Base-by-base conservation (phyloP, 2,113 vertebrate species). In the Deroptyus accipitrinus region DNA sequence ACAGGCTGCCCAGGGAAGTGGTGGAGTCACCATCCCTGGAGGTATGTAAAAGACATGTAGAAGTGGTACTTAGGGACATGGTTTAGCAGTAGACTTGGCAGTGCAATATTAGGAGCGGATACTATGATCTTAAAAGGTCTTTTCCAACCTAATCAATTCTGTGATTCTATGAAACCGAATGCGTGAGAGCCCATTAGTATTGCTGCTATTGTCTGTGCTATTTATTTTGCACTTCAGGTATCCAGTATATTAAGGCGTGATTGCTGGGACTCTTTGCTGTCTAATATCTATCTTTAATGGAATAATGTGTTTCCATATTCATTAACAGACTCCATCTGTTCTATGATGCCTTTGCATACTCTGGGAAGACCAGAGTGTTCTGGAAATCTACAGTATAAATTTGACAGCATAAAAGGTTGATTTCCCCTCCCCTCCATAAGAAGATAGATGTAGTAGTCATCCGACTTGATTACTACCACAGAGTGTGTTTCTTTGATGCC, bases 371-470 rank as follows among this genome's bases (percentile, higher is more conserved):
- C 80, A 33, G 78, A 69, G 92, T 28, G 37, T 87, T 81, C 48
- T 16, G 66, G 68, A 73, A 62, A 33, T 41, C 37, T n/a, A 11
- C 1, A 13, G 22, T 13, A 22, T n/a, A 30, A 86, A 33, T 64
- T 10, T 37, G 35, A 27, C 42, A 61, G 7, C 64, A 31, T 62
- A 17, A 39, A 69, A 68, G 52, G 33, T 42, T 81, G 59, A 54
- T 76, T 68, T 15, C 16, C n/a, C 57, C 14, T 3, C 15, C 1
- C 0, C 19, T 28, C 24, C 1, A 1, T 20, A 55, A 49, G 27
- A 46, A 68, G 51, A 84, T 35, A n/a, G 57, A 35, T n/a, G 57
- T 35, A 35, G 57, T 59, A n/a, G 6, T 3, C 63, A 31, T 42
- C 64, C 33, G 13, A 22, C n/a, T 69, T 48, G 63, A 67, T 67